These are phyloP conservation scores for Crossocerus cetratus DNA, from an alignment of 2,888 invertebrate species.

Conservation along the genomic window DNA sequence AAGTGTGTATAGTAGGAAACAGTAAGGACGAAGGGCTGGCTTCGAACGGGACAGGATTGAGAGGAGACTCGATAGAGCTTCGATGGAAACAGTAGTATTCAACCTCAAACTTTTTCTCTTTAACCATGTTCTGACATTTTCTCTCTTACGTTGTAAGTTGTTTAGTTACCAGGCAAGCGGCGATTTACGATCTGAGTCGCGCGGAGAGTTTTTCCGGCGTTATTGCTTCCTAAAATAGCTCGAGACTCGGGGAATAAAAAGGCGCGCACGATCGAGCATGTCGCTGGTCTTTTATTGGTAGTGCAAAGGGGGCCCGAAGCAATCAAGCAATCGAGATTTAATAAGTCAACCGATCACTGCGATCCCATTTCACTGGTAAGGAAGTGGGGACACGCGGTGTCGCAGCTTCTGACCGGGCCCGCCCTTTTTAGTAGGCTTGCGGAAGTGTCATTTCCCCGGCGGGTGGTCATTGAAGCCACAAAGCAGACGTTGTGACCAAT, in stretches of 20 bases:
- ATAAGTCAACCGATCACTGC: neutral
- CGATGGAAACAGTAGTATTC: no score
- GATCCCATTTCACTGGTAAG: neutral
- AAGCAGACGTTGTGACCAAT: constrained; percentile 56
- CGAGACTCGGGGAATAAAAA: constrained; percentile 33
- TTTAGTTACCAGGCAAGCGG: no score
- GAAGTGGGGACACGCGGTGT: neutral
- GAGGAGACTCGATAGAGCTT: no score
- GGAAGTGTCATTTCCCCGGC: constrained; percentile 27
- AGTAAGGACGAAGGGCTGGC: no score
- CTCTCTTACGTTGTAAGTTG: neutral
- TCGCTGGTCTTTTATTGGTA: constrained; percentile 11
- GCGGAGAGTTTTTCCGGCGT: constrained; percentile 15
- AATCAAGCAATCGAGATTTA: neutral
- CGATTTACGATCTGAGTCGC: neutral
- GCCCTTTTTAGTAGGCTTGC: constrained; percentile 8
- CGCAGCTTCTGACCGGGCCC: neutral
- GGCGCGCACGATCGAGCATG: constrained; percentile 4
- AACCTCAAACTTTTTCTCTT: constrained; percentile 11
- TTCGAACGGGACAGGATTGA: no score
- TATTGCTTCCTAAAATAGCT: constrained; percentile 34
- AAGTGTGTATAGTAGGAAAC: no score
- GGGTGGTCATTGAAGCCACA: constrained; percentile 35
- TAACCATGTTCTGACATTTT: no score
- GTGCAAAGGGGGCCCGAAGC: constrained; percentile 8